These are phyloP conservation scores for Athrips mouffetella DNA, from an alignment of 2,888 invertebrate species.

Conservation along the genomic window DNA sequence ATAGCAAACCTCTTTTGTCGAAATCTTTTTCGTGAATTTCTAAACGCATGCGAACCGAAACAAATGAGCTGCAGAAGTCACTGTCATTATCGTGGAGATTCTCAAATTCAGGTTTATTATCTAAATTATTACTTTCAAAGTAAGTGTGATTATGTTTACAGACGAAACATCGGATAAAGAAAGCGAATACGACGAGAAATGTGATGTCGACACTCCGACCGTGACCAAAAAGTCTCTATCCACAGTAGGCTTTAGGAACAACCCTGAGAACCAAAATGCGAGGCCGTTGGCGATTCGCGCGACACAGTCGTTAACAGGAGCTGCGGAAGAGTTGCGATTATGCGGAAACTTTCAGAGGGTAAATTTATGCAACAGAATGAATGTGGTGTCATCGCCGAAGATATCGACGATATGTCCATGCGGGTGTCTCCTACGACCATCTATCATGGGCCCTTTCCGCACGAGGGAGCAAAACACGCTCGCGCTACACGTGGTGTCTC, in stretches of 20 bases:
- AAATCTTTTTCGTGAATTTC: neutral
- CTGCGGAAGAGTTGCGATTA: slow-evolving; percentile 59
- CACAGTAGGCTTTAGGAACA: slow-evolving; percentile 61
- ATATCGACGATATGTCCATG: slow-evolving; percentile 61
- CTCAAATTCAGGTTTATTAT: slow-evolving; percentile 34
- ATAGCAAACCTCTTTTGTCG: neutral
- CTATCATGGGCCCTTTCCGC: slow-evolving; percentile 55
- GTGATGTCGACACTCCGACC: slow-evolving; percentile 53
- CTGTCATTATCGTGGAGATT: slow-evolving; percentile 27
- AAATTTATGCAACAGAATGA: slow-evolving; percentile 53
- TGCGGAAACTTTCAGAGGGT: slow-evolving; percentile 60
- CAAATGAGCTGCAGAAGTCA: slow-evolving; percentile 9
- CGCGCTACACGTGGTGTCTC: slow-evolving; percentile 67
- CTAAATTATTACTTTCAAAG: slow-evolving; percentile 24
- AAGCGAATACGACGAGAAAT: slow-evolving; percentile 60
- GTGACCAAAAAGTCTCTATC: slow-evolving; percentile 67
- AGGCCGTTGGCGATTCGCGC: slow-evolving; percentile 61
- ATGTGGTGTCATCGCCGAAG: slow-evolving; percentile 47
- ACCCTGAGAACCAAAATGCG: slow-evolving; percentile 51
- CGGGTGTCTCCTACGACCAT: slow-evolving; percentile 59
- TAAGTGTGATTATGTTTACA: slow-evolving; percentile 54
- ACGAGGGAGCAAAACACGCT: slow-evolving; percentile 64
- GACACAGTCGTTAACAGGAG: slow-evolving; percentile 67
- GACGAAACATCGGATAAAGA: slow-evolving; percentile 69
- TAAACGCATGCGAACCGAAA: slow-evolving; percentile 10